Conservation (phyloP, 2,888 invertebrate genomes). For the Creontiades dilutus region DNA sequence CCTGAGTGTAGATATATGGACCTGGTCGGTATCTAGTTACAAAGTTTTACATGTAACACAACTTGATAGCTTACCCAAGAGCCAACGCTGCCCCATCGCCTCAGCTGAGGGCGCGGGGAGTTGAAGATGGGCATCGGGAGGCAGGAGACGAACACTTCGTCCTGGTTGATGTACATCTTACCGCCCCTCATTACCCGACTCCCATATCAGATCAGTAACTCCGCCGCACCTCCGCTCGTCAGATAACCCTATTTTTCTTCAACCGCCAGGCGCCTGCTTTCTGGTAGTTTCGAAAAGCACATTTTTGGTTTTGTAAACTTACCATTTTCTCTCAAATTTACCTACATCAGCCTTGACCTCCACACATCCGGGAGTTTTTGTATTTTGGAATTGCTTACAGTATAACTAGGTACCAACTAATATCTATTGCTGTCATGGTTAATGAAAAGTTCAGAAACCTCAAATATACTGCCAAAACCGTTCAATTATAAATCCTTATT, state of each 20-base stretch:
- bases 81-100: constrained; percentile 87
- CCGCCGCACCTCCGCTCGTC: not conserved
- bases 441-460: no score
- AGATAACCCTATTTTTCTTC: not conserved
- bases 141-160: constrained; percentile 72
- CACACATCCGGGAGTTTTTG: not conserved
- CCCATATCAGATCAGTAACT: constrained; percentile 3
- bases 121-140: constrained; percentile 75
- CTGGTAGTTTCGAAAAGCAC: not conserved
- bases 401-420: no score
- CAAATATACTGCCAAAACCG: no score
- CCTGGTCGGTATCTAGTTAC: not conserved
- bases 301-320: not conserved
- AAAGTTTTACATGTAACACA: not conserved
- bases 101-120: constrained; percentile 81
- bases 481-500: no score
- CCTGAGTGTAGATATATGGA: not conserved
- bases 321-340: not conserved
- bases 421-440: no score
- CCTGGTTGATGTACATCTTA: constrained; percentile 72
- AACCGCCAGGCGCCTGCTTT: not conserved
- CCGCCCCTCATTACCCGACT: constrained; percentile 68
- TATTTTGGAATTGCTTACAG: no score
- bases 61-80: constrained; percentile 83
- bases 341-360: constrained; percentile 17